phyloP scores from a whole-genome alignment of 2,113 vertebrate genomes.

The Isurus oxyrinchus region DNA sequence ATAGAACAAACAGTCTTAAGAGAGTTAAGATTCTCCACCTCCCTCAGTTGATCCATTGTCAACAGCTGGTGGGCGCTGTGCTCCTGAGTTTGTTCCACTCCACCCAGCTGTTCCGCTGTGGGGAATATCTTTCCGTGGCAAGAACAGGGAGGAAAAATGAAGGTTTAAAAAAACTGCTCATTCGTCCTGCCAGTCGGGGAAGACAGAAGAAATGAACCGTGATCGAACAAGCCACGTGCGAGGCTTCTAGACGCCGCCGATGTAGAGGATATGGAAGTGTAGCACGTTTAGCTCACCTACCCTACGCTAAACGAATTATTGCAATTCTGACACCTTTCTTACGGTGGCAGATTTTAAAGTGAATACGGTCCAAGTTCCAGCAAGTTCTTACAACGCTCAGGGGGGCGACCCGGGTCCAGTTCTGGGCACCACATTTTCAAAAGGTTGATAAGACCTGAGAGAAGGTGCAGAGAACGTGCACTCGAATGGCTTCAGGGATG shows the following conservation, averaged over 20 bases:
- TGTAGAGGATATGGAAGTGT: not conserved
- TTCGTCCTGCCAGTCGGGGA: not conserved
- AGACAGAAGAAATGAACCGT: not conserved
- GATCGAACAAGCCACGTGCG: too few species aligned
- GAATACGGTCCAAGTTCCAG: not conserved
- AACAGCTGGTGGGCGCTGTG: not conserved
- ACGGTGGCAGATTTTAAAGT: not conserved
- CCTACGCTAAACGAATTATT: not conserved
- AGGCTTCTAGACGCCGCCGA: not conserved
- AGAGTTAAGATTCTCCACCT: not conserved
- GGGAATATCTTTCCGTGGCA: not conserved
- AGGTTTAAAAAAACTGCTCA: not conserved
- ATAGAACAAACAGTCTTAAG: not conserved
- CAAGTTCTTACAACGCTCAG: too few species aligned
- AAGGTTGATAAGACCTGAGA: not conserved
- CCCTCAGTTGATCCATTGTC: not conserved
- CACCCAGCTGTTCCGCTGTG: not conserved
- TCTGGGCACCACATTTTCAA: not conserved
- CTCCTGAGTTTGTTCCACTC: not conserved
- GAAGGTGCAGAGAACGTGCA: not conserved
- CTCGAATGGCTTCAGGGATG: not conserved
- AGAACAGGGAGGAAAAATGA: not conserved
- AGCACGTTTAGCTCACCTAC: not conserved
- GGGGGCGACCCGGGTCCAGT: not conserved
- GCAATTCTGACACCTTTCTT: not conserved